These are phyloP conservation scores for Conus ventricosus DNA, from an alignment of 1,140 invertebrate genomes.

Conservation along the genomic window DNA sequence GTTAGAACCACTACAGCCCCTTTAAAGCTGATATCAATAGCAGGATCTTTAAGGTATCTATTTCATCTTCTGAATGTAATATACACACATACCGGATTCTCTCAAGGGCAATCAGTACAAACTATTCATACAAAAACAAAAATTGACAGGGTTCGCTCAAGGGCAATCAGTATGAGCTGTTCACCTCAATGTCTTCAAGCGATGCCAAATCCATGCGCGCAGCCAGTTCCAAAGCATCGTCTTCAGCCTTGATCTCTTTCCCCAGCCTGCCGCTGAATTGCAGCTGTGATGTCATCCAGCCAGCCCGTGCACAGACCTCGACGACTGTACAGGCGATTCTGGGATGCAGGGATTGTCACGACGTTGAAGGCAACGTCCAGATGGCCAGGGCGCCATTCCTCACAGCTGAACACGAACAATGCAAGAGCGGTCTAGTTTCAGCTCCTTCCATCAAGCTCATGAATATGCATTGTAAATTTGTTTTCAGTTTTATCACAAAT, in stretches of 20 bases:
- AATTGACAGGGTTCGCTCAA: too few species aligned
- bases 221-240: not conserved
- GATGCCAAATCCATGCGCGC: not conserved
- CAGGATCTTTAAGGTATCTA: too few species aligned
- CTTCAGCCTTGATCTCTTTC: not conserved
- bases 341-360: constrained; percentile 73
- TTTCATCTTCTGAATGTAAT: too few species aligned
- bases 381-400: constrained; percentile 67
- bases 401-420: constrained; percentile 56
- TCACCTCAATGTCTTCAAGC: constrained; percentile 8
- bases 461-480: too few species aligned
- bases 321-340: constrained; percentile 73
- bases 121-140: too few species aligned
- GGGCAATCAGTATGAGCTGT: too few species aligned
- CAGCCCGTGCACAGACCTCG: constrained; percentile 83
- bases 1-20: too few species aligned
- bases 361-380: constrained; percentile 84
- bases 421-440: not conserved
- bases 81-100: too few species aligned
- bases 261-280: constrained; percentile 47
- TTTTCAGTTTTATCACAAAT: too few species aligned
- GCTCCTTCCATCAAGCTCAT: not conserved
- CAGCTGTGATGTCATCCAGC: constrained; percentile 72
- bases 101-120: too few species aligned
- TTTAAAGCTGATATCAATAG: too few species aligned